These are phyloP conservation scores for Arctocebus calabarensis DNA, from an alignment of 2,797 vertebrate genomes.

Conservation along the genomic window DNA sequence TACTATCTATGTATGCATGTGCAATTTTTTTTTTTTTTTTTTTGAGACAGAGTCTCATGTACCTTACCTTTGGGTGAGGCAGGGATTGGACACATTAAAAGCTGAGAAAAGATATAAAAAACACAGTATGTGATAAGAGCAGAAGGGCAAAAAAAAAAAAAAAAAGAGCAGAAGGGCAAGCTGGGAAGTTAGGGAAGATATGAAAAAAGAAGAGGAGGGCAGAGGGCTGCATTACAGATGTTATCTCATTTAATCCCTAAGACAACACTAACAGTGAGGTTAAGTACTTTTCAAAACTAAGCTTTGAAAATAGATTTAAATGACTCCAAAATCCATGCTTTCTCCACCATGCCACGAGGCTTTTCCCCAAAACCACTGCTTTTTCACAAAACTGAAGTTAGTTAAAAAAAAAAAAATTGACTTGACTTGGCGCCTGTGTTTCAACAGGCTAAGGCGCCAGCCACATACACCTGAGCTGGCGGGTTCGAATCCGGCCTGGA, in stretches of 20 bases:
- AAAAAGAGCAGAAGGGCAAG: neutral
- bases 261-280: neutral
- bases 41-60: too few relatives aligned
- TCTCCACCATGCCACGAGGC: neutral
- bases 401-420: neutral
- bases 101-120: constrained; percentile 19
- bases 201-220: neutral
- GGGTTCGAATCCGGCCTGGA: too few relatives aligned
- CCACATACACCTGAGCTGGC: too few relatives aligned
- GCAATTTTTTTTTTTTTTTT: neutral
- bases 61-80: neutral
- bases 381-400: too few relatives aligned
- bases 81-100: neutral
- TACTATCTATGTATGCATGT: neutral
- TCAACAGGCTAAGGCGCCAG: too few relatives aligned
- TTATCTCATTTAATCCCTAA: constrained; percentile 6
- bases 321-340: constrained; percentile 15
- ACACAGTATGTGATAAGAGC: neutral
- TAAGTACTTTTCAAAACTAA: constrained; percentile 47
- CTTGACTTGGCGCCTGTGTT: too few relatives aligned
- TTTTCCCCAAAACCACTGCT: constrained; percentile 26
- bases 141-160: neutral
- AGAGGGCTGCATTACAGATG: neutral
- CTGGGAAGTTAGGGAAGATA: neutral
- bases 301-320: constrained; percentile 32